These are phyloP conservation scores for Strigamia maritima DNA, from an alignment of 2,888 invertebrate species.

Conservation along the genomic window DNA sequence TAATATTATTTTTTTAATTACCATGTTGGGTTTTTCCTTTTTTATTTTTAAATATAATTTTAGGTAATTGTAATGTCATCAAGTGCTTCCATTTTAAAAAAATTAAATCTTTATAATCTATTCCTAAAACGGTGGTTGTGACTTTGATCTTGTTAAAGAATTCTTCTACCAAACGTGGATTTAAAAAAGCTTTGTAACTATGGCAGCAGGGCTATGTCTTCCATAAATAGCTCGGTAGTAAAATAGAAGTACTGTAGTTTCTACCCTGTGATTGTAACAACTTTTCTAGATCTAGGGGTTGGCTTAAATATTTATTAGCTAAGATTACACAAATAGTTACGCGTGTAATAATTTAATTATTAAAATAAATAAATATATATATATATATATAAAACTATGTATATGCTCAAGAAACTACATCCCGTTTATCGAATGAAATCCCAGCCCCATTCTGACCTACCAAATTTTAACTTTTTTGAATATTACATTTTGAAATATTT, in stretches of 20 bases:
- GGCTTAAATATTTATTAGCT: neutral
- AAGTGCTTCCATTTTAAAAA: constrained; percentile 11
- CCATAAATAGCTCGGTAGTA: constrained; percentile 17
- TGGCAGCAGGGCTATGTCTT: constrained; percentile 19
- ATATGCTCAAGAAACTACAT: constrained; percentile 6
- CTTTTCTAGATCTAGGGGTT: neutral
- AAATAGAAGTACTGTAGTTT: constrained; percentile 1
- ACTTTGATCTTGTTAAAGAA: constrained; percentile 11
- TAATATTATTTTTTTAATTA: neutral
- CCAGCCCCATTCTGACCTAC: neutral
- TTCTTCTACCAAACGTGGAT: neutral
- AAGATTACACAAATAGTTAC: neutral
- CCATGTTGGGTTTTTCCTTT: too few species aligned
- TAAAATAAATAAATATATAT: neutral
- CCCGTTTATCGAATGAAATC: neutral
- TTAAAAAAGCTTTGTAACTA: constrained; percentile 9
- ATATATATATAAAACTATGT: neutral
- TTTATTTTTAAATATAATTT: neutral
- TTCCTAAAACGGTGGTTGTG: constrained; percentile 18
- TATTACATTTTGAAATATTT: neutral
- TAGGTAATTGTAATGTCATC: neutral
- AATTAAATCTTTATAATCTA: constrained; percentile 21
- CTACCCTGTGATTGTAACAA: neutral
- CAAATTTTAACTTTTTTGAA: constrained; percentile 22
- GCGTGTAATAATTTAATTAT: neutral